phyloP scores from a whole-genome alignment of 2,113 vertebrate species.

The Thamnaconus septentrionalis region DNA sequence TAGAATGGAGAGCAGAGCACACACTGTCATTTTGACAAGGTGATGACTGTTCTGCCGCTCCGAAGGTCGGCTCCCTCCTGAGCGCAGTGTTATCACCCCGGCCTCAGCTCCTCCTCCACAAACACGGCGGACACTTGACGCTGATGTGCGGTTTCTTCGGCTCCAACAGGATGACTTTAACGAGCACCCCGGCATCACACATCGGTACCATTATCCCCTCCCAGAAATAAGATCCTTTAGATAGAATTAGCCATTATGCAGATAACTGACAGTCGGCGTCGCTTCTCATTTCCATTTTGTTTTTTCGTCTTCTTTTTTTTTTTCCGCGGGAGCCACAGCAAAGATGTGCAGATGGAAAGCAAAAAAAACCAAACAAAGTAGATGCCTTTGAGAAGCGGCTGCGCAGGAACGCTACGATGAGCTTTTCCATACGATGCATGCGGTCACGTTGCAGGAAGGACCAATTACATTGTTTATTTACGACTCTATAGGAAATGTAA shows the following conservation, averaged over 20 bases:
- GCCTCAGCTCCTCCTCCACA: slow-evolving; percentile 17
- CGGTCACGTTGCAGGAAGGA: no score
- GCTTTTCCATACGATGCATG: no score
- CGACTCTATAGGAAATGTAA: no score
- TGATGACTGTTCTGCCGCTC: slow-evolving; percentile 19
- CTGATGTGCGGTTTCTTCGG: slow-evolving; percentile 25
- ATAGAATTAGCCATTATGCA: slow-evolving; percentile 22
- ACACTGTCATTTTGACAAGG: slow-evolving; percentile 18
- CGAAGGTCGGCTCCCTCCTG: slow-evolving; percentile 40
- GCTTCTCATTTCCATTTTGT: slow-evolving; percentile 4
- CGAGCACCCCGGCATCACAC: slow-evolving; percentile 46
- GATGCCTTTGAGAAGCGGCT: neutral
- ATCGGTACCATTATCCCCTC: slow-evolving; percentile 31
- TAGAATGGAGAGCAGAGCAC: neutral
- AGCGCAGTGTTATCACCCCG: neutral
- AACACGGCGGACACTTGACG: slow-evolving; percentile 9
- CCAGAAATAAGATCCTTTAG: slow-evolving; percentile 25
- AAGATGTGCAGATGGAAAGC: neutral
- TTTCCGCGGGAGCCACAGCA: neutral
- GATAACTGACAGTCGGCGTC: neutral
- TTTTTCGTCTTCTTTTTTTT: neutral
- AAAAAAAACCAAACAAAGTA: neutral
- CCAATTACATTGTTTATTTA: no score
- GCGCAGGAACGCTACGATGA: no score
- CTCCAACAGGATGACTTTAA: slow-evolving; percentile 35